Evolutionary conservation across 1,140 invertebrate genomes (phyloP).

Genomic region (Pseudomyrmex dendroicus): DNA sequence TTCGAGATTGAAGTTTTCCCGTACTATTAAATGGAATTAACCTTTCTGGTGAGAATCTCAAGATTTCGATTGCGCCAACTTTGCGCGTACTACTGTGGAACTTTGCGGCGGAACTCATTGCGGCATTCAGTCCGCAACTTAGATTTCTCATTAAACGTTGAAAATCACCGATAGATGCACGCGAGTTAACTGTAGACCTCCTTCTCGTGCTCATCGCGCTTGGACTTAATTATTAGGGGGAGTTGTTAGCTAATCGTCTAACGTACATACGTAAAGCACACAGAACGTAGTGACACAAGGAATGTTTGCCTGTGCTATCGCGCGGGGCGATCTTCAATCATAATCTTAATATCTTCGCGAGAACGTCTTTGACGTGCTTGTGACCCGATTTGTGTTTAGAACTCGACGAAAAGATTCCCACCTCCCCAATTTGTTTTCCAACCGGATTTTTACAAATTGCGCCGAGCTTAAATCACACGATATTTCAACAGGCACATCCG

Average conservation of each 20-base stretch:
- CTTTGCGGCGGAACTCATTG: constrained; percentile 51
- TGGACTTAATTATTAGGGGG: constrained; percentile 53
- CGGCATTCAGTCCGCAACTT: constrained; percentile 57
- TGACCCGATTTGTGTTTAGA: constrained; percentile 3
- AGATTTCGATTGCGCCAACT: constrained; percentile 59
- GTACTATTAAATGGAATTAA: constrained; percentile 60
- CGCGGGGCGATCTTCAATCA: constrained; percentile 4
- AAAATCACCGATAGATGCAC: constrained; percentile 56
- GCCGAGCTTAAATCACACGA: too few species aligned
- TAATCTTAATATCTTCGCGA: constrained; percentile 20
- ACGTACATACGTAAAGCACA: constrained; percentile 50
- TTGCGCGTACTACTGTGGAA: constrained; percentile 32
- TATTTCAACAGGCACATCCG: too few species aligned
- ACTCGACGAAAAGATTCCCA: too few species aligned
- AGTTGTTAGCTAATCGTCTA: constrained; percentile 56
- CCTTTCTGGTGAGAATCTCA: constrained; percentile 55
- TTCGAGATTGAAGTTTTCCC: constrained; percentile 44
- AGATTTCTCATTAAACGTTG: constrained; percentile 61
- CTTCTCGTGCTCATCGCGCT: constrained; percentile 14
- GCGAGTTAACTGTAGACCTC: constrained; percentile 46
- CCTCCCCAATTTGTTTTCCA: too few species aligned
- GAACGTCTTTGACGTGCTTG: neutral
- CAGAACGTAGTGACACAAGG: constrained; percentile 29
- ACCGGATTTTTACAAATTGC: too few species aligned
- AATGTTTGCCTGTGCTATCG: constrained; percentile 4